Evolutionary conservation across 2,113 vertebrate species (phyloP).

Genomic region (Jacana jacana): DNA sequence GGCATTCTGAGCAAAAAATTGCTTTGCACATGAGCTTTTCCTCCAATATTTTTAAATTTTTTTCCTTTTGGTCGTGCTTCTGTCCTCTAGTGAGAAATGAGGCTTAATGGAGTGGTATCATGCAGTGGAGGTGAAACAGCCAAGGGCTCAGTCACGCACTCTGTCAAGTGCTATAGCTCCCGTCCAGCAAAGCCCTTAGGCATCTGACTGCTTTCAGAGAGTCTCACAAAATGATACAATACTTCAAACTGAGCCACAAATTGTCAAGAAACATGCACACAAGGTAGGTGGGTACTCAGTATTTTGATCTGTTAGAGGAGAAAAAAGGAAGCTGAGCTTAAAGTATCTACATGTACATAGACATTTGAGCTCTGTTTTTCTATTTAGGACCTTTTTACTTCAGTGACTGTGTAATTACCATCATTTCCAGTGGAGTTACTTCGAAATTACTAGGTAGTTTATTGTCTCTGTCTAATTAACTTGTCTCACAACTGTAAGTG

Average conservation of each 20-base stretch:
- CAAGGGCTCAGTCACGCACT: background rate
- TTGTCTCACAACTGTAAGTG: conserved; percentile 57
- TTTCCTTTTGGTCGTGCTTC: background rate
- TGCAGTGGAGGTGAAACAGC: background rate
- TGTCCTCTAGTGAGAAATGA: background rate
- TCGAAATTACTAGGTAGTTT: conserved; percentile 60
- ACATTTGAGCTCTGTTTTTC: background rate
- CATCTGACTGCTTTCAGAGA: background rate
- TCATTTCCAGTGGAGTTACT: conserved; percentile 50
- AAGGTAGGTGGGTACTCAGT: background rate
- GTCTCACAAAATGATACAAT: background rate
- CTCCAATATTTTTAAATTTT: background rate
- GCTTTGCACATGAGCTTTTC: background rate
- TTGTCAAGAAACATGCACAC: background rate
- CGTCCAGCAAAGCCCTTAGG: background rate
- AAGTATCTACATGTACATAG: background rate
- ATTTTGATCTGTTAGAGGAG: background rate
- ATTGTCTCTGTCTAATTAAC: conserved; percentile 71
- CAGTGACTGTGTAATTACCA: conserved; percentile 43
- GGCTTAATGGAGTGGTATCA: conserved; percentile 5
- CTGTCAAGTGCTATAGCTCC: background rate
- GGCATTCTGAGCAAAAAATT: background rate
- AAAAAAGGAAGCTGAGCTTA: background rate
- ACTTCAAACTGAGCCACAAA: background rate
- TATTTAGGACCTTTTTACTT: conserved; percentile 45